Conservation (phyloP, 1,140 invertebrate species). For the Atta colombica region DNA sequence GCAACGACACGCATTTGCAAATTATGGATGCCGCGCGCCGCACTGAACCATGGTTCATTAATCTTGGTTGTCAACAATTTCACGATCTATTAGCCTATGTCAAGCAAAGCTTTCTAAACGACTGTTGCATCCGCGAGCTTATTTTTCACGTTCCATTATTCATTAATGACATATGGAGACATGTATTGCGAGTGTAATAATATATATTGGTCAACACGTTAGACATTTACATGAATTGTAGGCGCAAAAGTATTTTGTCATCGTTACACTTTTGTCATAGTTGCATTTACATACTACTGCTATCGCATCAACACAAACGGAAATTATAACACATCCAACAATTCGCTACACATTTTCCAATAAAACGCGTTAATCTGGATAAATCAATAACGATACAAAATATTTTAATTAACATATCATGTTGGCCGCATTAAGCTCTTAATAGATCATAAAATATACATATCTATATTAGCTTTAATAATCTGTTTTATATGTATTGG, state of each 20-base stretch:
- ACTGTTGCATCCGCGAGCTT: background rate
- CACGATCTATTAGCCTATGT: constrained; percentile 44
- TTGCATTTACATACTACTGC: background rate
- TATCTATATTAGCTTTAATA: background rate
- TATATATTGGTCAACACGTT: background rate
- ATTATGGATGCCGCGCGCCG: constrained; percentile 21
- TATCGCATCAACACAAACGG: background rate
- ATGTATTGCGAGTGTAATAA: constrained; percentile 3
- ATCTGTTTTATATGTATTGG: background rate
- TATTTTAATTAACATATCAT: constrained; percentile 16
- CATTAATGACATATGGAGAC: constrained; percentile 30
- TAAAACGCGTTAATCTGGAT: background rate
- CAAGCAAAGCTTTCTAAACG: constrained; percentile 18
- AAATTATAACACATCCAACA: background rate
- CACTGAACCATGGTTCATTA: constrained; percentile 36
- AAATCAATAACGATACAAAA: background rate
- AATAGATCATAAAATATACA: background rate
- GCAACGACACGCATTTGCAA: constrained; percentile 17
- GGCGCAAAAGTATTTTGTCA: background rate
- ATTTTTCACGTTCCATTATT: constrained; percentile 33
- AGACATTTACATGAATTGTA: constrained; percentile 6
- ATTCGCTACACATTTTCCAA: background rate
- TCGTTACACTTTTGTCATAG: background rate
- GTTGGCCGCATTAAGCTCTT: background rate
- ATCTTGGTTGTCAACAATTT: constrained; percentile 61